Evolutionary conservation across 2,888 invertebrate species (phyloP).

Genomic region (Napeogenes sylphis): DNA sequence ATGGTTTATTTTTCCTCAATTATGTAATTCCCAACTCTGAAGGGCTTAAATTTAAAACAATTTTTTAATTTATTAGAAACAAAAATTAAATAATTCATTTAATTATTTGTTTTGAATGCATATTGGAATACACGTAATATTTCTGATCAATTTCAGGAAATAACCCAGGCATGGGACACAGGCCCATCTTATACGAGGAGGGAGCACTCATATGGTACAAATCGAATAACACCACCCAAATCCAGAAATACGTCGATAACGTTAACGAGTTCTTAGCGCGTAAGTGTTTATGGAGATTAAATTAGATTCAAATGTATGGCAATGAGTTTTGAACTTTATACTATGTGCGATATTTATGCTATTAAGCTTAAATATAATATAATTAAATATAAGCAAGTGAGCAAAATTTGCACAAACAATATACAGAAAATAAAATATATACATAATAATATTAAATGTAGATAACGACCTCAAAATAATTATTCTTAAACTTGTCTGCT

Average conservation of each 20-base stretch:
- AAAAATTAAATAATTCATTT: too few relatives aligned
- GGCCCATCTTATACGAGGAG: conserved; percentile 79
- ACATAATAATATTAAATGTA: too few relatives aligned
- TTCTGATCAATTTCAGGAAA: conserved; percentile 52
- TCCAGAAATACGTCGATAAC: conserved; percentile 77
- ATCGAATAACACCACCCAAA: conserved; percentile 71
- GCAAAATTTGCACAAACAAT: too few relatives aligned
- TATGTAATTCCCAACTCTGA: too few relatives aligned
- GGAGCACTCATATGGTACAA: conserved; percentile 82
- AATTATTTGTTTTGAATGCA: too few relatives aligned
- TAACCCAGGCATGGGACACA: conserved; percentile 82
- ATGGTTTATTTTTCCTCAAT: too few relatives aligned
- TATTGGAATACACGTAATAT: neutral
- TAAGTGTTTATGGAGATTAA: conserved; percentile 55
- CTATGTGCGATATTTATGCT: neutral
- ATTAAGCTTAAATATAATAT: neutral
- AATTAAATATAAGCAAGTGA: too few relatives aligned
- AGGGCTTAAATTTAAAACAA: too few relatives aligned
- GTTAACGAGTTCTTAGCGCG: conserved; percentile 80
- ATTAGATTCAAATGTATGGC: neutral
- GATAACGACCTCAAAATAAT: too few relatives aligned
- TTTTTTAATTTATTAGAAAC: too few relatives aligned
- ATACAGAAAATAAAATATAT: too few relatives aligned
- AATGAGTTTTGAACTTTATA: neutral
- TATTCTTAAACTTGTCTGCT: too few relatives aligned